Base-by-base conservation (phyloP, 2,797 vertebrate species). In the Parotocinclus haroldoi region DNA sequence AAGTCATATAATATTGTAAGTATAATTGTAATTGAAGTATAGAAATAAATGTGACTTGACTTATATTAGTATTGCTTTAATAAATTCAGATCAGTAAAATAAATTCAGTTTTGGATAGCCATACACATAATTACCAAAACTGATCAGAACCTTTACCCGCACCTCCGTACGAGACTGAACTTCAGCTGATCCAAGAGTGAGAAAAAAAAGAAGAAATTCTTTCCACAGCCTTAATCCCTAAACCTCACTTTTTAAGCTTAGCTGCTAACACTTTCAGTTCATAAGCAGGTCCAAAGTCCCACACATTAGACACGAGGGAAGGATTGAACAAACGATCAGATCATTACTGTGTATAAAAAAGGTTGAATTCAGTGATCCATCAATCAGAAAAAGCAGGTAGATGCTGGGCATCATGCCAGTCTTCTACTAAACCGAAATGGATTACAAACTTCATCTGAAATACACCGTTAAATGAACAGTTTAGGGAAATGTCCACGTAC, bases 341-440 rank as follows among this genome's bases (percentile, higher is more conserved):
- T 55, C 42, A 46, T n/a, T 55, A 19, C 14, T 16, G n/a, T 45
- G 16, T 72, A 66, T 62, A 50, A 66, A 66, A 71, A 59, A 8
- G 18, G 10, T 4, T 8, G 42, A 71, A 54, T 48, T 3, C 13
- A 50, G 50, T 18, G 38, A 14, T 53, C 10, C 11, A 59, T 60
- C 40, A 13, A 17, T 2, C 39, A 40, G 45, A 27, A 59, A 8
- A 36, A 58, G 19, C 49, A 1, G 12, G 45, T 45, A 69, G 46
- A 45, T 44, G 36, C 49, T 53, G 61, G 61, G 62, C 53, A 54
- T 63, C 44, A 37, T 39, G 55, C 45, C 67, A 46, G 37, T 50
- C 60, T 27, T 53, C 12, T 7, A 9, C 18, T 52, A 67, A 45
- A 63, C 27, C 62, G 27, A 53, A 54, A 52, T 7, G 17, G 9